Evolutionary conservation across 2,888 invertebrate species (phyloP), one percentile per base, ranked within the genome.

Genomic region (Acronicta leporina): DNA sequence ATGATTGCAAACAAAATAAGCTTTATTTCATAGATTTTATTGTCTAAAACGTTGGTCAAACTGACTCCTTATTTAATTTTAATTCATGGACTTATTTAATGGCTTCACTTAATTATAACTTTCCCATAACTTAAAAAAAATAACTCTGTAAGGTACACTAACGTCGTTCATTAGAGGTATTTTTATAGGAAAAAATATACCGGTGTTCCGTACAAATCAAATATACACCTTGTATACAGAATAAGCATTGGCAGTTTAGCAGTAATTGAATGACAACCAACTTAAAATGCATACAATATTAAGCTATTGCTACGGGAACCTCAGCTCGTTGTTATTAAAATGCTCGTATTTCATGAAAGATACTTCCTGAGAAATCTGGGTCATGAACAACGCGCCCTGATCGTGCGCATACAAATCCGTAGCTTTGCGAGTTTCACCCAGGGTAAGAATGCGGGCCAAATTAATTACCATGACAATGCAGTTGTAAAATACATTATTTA

Each of bases 381-480:
- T 72, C 82, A 73, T 69, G 65, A 77, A 63, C 54, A 82, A 70
- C 71, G 79, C 73, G 80, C 80, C 81, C 79, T 64, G 73, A 83
- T 83, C 82, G 78, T 71, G 60, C 50, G 82, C 79, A 83, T 81
- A 80, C 82, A 82, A 83, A 82, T 82, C 79, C 66, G 68, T 57
- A 67, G 61, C 72, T 68, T 61, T 66, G 56, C 42, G 56, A 82
- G 85, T 91, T 91, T 91, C 88, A 85, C 88, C 87, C 87, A 77
- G 77, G 73, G 77, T 60, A 56, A 74, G 79, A 75, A 87, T 87
- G 84, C 87, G 80, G 86, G 87, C 79, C 88, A 90, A 86, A 89
- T 89, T 88, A 89, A 92, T 92, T 92, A 92, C 79, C 91, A 91
- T 91, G 81, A 92, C 91, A 91, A 91, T 89, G 80, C 70, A 72